phyloP scores from a whole-genome alignment of 2,797 vertebrate species.

The Pantherophis vulpinus region DNA sequence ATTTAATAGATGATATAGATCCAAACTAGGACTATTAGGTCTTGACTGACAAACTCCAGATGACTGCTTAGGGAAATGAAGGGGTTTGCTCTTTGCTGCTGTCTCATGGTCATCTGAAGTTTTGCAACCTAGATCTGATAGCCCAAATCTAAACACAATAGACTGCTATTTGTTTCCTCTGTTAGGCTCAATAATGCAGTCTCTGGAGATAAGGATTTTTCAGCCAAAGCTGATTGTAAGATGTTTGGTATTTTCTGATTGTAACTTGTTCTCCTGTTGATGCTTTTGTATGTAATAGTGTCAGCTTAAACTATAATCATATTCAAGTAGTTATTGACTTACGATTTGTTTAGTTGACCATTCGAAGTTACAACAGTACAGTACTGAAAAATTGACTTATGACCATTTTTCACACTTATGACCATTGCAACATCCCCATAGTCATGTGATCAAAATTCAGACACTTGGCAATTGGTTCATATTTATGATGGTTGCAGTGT shows the following conservation, averaged over 20 bases:
- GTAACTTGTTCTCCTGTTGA: neutral
- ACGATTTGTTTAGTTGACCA: neutral
- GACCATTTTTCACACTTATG: neutral
- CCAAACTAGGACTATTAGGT: neutral
- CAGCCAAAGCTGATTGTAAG: neutral
- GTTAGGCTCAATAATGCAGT: neutral
- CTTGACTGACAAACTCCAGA: neutral
- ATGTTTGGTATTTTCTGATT: neutral
- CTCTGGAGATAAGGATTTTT: neutral
- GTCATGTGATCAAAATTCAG: neutral
- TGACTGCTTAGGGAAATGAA: neutral
- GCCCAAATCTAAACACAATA: neutral
- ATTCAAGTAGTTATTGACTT: neutral
- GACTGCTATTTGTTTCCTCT: neutral
- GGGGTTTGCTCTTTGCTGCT: neutral
- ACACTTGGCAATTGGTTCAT: neutral
- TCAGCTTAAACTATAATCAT: neutral
- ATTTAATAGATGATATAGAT: neutral
- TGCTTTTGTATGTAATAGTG: neutral
- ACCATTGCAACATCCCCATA: neutral
- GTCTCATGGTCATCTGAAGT: neutral
- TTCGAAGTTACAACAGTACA: neutral
- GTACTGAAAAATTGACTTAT: neutral
- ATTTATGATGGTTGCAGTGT: neutral
- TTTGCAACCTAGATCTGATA: neutral